Percentiles rank a stretch among this genome's conserved stretches.
Conservation (phyloP, 2,888 invertebrate genomes). For the Drosophila macrospina region DNA sequence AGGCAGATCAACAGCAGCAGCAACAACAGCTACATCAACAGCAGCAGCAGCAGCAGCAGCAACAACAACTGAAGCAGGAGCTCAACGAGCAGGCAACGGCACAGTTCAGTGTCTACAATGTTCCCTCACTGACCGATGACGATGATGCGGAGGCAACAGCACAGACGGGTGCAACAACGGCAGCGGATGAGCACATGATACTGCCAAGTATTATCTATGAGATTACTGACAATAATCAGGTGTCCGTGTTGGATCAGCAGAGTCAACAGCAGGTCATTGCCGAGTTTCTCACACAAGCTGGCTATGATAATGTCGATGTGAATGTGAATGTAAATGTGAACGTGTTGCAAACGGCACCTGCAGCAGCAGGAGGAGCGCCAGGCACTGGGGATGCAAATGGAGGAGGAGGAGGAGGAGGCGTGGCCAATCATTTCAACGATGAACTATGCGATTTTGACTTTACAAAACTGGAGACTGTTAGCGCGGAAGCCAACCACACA, state of each 20-base stretch:
- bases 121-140: slow-evolving; percentile 81
- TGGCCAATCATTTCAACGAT: slow-evolving; percentile 49
- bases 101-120: slow-evolving; percentile 79
- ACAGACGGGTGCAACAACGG: slow-evolving; percentile 6
- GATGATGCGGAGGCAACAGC: slow-evolving; percentile 30
- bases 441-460: slow-evolving; percentile 74
- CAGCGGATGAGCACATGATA: slow-evolving; percentile 70
- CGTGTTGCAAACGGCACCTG: slow-evolving; percentile 47
- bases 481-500: slow-evolving; percentile 61
- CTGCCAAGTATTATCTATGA: slow-evolving; percentile 80
- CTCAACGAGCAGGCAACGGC: slow-evolving; percentile 41
- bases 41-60: slow-evolving; percentile 61
- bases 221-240: slow-evolving; percentile 76
- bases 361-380: neutral
- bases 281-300: slow-evolving; percentile 80
- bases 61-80: slow-evolving; percentile 60
- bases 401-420: slow-evolving; percentile 7
- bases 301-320: slow-evolving; percentile 71
- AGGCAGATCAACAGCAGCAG: slow-evolving; percentile 49
- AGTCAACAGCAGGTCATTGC: slow-evolving; percentile 80
- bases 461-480: slow-evolving; percentile 76
- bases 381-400: neutral
- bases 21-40: slow-evolving; percentile 69
- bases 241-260: slow-evolving; percentile 79
- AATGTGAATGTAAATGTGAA: slow-evolving; percentile 58